Conservation (phyloP, 2,797 vertebrate genomes). For the Chiroxiphia lanceolata region DNA sequence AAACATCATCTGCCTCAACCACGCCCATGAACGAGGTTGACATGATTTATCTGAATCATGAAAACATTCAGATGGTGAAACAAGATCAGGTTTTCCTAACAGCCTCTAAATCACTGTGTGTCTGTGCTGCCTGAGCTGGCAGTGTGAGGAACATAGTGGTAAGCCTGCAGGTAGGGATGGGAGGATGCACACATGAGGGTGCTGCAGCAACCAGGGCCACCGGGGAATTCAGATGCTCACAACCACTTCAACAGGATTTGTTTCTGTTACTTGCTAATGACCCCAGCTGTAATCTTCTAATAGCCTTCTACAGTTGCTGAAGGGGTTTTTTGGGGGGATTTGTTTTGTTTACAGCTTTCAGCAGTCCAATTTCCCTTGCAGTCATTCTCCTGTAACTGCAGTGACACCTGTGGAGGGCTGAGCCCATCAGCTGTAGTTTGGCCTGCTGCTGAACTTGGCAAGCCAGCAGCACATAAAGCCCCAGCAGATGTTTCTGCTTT, state of each 20-base stretch:
- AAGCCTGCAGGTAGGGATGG: not conserved
- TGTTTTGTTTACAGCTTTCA: not conserved
- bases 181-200: not conserved
- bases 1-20: not conserved
- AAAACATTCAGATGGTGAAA: not conserved
- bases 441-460: conserved; percentile 24
- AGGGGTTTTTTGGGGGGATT: not conserved
- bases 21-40: accelerated
- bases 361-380: not conserved
- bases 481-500: conserved; percentile 38
- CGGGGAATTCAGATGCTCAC: not conserved
- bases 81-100: not conserved
- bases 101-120: not conserved
- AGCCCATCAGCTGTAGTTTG: conserved; percentile 42
- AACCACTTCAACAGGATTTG: not conserved
- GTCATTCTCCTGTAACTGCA: not conserved
- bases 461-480: not conserved
- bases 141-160: not conserved
- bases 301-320: not conserved
- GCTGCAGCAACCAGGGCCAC: not conserved
- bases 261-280: not conserved
- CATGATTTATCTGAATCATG: not conserved
- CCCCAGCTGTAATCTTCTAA: not conserved
- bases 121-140: not conserved
- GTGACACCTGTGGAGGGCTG: not conserved